Evolutionary conservation across 2,797 vertebrate species (phyloP).

Genomic region (Sphenodon punctatus): DNA sequence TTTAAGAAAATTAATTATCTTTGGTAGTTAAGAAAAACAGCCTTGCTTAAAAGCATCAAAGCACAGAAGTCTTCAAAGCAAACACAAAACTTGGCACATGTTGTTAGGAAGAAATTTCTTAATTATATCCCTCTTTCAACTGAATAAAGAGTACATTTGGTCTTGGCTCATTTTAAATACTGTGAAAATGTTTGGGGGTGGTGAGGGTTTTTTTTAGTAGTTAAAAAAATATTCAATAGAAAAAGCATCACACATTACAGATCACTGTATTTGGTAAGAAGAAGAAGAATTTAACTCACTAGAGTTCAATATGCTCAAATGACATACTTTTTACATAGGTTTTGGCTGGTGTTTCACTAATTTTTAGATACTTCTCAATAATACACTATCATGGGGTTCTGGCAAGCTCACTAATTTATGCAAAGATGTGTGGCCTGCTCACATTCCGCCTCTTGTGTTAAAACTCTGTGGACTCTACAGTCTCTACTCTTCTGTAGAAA

Average conservation of each 20-base stretch:
- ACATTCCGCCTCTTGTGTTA: slow-evolving; percentile 30
- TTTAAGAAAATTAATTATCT: not conserved
- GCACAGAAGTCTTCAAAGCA: too few species aligned
- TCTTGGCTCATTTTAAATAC: not conserved
- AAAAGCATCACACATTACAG: not conserved
- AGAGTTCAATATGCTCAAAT: not conserved
- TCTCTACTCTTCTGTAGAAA: too few species aligned
- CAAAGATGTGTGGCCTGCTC: slow-evolving; percentile 26
- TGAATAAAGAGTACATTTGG: not conserved
- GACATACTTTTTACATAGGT: not conserved
- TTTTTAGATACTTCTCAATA: not conserved
- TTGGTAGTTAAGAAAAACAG: too few species aligned
- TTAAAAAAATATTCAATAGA: not conserved
- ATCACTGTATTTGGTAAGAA: not conserved
- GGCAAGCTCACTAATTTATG: slow-evolving; percentile 9
- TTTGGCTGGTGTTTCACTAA: too few species aligned
- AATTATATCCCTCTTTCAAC: not conserved
- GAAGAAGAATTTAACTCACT: not conserved
- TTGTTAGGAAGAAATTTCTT: too few species aligned
- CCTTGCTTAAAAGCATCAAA: too few species aligned
- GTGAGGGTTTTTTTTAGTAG: not conserved
- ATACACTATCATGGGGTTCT: slow-evolving; percentile 5
- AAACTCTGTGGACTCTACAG: slow-evolving; percentile 1
- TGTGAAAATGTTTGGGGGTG: not conserved
- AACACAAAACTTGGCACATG: too few species aligned